These are phyloP conservation scores for Agrotis segetum DNA, from an alignment of 2,888 invertebrate genomes.

Conservation along the genomic window DNA sequence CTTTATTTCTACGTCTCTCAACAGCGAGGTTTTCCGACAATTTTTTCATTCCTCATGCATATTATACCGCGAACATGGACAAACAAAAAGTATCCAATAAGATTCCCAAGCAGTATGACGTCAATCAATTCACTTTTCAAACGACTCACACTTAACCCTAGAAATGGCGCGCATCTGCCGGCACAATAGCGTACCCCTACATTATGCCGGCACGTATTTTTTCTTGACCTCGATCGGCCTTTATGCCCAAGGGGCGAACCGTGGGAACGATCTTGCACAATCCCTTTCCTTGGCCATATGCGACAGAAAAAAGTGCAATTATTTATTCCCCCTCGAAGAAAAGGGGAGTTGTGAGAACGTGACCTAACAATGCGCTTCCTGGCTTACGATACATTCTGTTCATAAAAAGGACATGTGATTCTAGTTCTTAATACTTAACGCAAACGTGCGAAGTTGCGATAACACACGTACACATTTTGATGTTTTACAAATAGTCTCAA, in stretches of 20 bases:
- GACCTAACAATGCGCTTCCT: conserved; percentile 91
- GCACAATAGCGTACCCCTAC: conserved; percentile 86
- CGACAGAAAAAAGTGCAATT: conserved; percentile 91
- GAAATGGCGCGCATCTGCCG: conserved; percentile 86
- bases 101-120: conserved; percentile 68
- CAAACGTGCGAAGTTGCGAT: conserved; percentile 80
- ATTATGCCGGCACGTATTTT: conserved; percentile 89
- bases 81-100: conserved; percentile 54
- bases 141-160: conserved; percentile 88
- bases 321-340: conserved; percentile 91
- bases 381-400: conserved; percentile 87
- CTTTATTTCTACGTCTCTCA: background rate
- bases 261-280: conserved; percentile 90
- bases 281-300: conserved; percentile 90
- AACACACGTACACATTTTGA: conserved; percentile 71
- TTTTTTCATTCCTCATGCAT: background rate
- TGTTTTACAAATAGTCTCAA: conserved; percentile 81
- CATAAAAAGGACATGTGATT: conserved; percentile 74
- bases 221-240: conserved; percentile 89
- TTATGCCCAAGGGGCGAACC: conserved; percentile 88
- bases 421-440: conserved; percentile 76
- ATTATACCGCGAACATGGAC: background rate
- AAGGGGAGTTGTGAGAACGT: conserved; percentile 91
- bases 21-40: background rate
- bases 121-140: conserved; percentile 85